A percentile compares a stretch with the other conserved stretches of the same genome.
Conservation (phyloP, 2,113 vertebrate species). For the Pseudorasbora parva region DNA sequence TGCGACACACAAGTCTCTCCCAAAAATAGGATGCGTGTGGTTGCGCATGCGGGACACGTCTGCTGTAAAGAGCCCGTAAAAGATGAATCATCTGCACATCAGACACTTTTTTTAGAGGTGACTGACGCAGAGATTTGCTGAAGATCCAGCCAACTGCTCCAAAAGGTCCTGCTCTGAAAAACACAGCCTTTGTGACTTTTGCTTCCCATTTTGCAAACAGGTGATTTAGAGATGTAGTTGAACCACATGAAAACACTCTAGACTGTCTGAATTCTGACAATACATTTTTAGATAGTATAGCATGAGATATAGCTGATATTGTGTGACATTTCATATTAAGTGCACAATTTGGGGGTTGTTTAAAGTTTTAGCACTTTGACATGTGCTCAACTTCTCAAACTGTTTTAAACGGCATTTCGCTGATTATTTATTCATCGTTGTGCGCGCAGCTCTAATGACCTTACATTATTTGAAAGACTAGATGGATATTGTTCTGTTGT, state of each 20-base stretch:
- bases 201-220: neutral
- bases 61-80: slow-evolving; percentile 23
- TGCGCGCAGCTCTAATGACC: neutral
- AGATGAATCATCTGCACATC: slow-evolving; percentile 54
- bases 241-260: neutral
- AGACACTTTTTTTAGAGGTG: slow-evolving; percentile 24
- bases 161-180: neutral
- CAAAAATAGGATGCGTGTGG: slow-evolving; percentile 41
- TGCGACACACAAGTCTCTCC: slow-evolving; percentile 35
- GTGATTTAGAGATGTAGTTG: neutral
- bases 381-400: neutral
- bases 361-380: neutral
- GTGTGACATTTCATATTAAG: neutral
- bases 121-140: neutral
- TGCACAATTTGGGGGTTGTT: neutral
- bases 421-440: neutral
- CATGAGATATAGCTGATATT: too few relatives aligned
- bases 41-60: slow-evolving; percentile 49
- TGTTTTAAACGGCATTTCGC: neutral
- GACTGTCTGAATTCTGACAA: too few relatives aligned
- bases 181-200: neutral
- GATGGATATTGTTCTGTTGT: neutral
- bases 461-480: neutral
- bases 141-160: neutral
- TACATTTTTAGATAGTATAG: too few relatives aligned